Evolutionary conservation across 2,888 invertebrate genomes (phyloP).

Genomic region (Geophilus truncorum): DNA sequence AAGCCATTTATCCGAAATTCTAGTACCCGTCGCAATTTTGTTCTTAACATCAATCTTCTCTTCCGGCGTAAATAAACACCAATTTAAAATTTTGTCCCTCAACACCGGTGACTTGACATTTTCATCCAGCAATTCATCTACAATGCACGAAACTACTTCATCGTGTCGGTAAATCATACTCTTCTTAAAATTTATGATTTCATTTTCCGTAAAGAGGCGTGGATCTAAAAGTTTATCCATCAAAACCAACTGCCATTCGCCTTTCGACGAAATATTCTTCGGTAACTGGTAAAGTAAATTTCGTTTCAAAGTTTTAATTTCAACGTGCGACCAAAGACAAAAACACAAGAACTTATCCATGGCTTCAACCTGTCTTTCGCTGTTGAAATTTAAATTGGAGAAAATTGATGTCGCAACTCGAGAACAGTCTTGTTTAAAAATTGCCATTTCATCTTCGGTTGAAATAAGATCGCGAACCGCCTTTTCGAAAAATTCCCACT

Average conservation of each 20-base stretch:
- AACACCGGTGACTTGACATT: background rate
- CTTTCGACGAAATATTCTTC: background rate
- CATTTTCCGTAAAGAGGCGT: background rate
- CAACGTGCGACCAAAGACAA: background rate
- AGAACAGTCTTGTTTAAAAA: background rate
- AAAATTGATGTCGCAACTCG: background rate
- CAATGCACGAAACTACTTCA: background rate
- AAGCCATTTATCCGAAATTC: background rate
- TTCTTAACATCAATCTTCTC: background rate
- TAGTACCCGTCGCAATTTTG: background rate
- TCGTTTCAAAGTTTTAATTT: background rate
- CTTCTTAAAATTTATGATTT: background rate
- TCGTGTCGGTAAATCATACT: background rate
- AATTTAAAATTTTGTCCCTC: background rate
- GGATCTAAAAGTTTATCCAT: background rate
- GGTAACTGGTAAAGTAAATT: background rate
- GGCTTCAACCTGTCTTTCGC: background rate
- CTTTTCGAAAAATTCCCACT: background rate
- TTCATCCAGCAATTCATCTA: background rate
- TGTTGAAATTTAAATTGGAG: background rate
- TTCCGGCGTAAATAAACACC: background rate
- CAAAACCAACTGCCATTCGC: background rate
- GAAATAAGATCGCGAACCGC: background rate
- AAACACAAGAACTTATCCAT: background rate
- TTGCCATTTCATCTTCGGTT: background rate